These are phyloP conservation scores for Lagopus muta DNA, from an alignment of 2,113 vertebrate species.

Conservation along the genomic window DNA sequence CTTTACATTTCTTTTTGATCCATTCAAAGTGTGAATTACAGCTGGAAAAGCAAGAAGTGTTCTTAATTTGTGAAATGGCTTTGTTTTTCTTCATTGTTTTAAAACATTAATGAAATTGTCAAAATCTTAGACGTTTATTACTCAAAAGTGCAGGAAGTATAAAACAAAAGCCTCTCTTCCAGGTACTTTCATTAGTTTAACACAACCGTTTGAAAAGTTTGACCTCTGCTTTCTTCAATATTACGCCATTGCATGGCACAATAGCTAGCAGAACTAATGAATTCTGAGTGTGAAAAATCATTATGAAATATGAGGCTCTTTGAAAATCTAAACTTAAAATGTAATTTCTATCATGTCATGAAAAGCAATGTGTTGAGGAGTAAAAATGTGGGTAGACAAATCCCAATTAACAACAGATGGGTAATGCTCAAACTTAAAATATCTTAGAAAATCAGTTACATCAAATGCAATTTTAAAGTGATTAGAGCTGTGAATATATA, in stretches of 20 bases:
- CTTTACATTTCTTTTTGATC: neutral
- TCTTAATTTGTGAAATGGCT: neutral
- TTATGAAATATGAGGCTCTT: neutral
- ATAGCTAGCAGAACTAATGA: neutral
- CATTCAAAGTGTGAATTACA: neutral
- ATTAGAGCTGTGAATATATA: neutral
- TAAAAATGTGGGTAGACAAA: neutral
- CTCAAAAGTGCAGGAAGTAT: neutral
- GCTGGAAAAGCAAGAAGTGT: neutral
- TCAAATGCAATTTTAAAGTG: neutral
- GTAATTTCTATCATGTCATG: neutral
- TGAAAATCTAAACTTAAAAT: neutral
- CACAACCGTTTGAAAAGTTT: neutral
- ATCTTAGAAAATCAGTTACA: neutral
- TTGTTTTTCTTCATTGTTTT: neutral
- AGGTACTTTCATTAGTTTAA: neutral
- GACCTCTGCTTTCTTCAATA: neutral
- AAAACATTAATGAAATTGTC: neutral
- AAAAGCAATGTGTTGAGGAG: neutral
- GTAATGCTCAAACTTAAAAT: neutral
- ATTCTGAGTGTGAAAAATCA: neutral
- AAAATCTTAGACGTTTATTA: neutral
- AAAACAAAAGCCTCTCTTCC: neutral
- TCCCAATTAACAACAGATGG: neutral
- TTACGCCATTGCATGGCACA: neutral